Evolutionary conservation across 2,113 vertebrate genomes (phyloP).

Genomic region (Cyprinodon tularosa): DNA sequence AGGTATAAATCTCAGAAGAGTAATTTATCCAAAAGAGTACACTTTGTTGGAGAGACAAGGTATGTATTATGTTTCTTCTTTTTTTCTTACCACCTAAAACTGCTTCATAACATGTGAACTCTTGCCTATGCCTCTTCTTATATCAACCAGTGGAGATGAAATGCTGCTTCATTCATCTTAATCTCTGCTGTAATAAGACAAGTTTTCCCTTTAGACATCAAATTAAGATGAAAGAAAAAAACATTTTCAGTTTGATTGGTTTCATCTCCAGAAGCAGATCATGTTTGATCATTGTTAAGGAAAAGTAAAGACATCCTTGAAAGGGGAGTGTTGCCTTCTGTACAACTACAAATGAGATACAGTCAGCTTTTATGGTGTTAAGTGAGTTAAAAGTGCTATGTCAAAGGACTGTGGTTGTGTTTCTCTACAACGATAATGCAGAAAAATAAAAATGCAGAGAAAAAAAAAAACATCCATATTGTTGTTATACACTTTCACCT

Average conservation of each 20-base stretch:
- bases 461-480: background rate
- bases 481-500: constrained; percentile 34
- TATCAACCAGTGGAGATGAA: background rate
- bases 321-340: background rate
- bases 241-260: constrained; percentile 4
- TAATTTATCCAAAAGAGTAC: constrained; percentile 25
- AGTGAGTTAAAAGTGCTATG: background rate
- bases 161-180: background rate
- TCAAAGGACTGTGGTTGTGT: background rate
- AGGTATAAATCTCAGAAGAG: constrained; percentile 60
- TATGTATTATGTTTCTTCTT: constrained; percentile 19
- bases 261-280: constrained; percentile 13
- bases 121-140: background rate
- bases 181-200: constrained; percentile 8
- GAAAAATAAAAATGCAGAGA: background rate
- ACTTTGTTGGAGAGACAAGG: constrained; percentile 33
- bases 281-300: constrained; percentile 12
- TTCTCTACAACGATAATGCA: background rate
- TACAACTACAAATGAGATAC: background rate
- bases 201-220: constrained; percentile 7
- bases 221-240: constrained; percentile 14
- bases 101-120: constrained; percentile 4
- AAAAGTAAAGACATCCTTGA: background rate
- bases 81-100: constrained; percentile 8
- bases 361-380: background rate